These are phyloP conservation scores for Diaphora mendica DNA, from an alignment of 2,888 invertebrate genomes.

Conservation along the genomic window DNA sequence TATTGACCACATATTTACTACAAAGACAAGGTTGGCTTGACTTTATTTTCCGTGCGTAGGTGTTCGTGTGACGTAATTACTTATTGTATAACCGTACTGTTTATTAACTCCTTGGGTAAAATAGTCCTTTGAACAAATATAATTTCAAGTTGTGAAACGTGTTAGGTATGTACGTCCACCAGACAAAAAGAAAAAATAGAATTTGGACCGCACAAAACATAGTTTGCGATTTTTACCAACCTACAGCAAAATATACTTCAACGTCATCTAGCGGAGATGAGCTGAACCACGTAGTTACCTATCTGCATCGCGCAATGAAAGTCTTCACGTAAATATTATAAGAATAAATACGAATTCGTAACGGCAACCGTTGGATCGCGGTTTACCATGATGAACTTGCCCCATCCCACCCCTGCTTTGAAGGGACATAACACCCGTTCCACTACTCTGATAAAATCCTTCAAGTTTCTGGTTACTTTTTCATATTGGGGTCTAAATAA, in stretches of 20 bases:
- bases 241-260: not conserved
- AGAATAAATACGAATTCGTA: too few species aligned
- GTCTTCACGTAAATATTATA: too few species aligned
- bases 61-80: slow-evolving; percentile 36
- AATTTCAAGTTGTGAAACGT: not conserved
- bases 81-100: slow-evolving; percentile 17
- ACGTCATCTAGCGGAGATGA: not conserved
- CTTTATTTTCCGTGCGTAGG: slow-evolving; percentile 34
- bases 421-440: too few species aligned
- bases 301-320: not conserved
- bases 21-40: slow-evolving; percentile 50
- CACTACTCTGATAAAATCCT: too few species aligned
- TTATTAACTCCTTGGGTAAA: slow-evolving; percentile 19
- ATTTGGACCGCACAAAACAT: not conserved
- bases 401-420: too few species aligned
- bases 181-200: not conserved
- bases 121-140: not conserved
- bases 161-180: not conserved
- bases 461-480: not conserved
- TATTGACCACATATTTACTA: slow-evolving; percentile 52
- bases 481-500: too few species aligned
- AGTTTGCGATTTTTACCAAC: not conserved
- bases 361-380: too few species aligned
- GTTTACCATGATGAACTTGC: too few species aligned
- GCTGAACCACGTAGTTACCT: not conserved